Percentiles rank a stretch among this genome's conserved stretches.
phyloP scores from a whole-genome alignment of 2,113 vertebrate genomes.

The Mixornis gularis region DNA sequence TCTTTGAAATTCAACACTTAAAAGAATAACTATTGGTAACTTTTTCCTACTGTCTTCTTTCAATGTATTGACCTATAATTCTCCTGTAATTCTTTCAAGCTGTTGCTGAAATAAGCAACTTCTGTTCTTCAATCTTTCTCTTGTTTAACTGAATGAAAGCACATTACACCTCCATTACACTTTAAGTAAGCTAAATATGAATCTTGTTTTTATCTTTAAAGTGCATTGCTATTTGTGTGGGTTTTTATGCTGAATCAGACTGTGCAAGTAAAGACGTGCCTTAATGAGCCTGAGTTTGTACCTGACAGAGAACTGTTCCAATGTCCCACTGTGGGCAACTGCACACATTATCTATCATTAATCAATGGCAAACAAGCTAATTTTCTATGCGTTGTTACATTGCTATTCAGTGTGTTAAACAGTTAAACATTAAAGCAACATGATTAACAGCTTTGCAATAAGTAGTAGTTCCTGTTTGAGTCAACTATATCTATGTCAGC shows the following conservation, averaged over 20 bases:
- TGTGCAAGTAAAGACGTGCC: neutral
- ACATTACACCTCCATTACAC: neutral
- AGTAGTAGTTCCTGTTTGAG: constrained; percentile 14
- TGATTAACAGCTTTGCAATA: neutral
- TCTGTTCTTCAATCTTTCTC: neutral
- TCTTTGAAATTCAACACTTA: neutral
- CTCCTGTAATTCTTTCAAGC: neutral
- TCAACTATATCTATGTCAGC: neutral
- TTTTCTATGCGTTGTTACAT: constrained; percentile 5
- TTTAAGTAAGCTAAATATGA: neutral
- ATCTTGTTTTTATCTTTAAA: neutral
- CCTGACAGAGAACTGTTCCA: neutral
- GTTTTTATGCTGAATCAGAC: neutral
- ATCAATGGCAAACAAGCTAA: constrained; percentile 34
- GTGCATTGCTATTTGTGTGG: neutral
- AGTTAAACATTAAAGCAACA: neutral
- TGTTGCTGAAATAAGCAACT: neutral
- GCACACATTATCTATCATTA: constrained; percentile 6
- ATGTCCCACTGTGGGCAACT: neutral
- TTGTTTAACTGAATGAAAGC: neutral
- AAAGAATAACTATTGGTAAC: neutral
- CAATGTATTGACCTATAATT: neutral
- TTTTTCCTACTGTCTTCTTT: neutral
- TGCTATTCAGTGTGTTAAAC: constrained; percentile 17
- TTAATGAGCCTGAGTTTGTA: neutral